Conservation (phyloP, 2,888 invertebrate genomes). For the Tetrapedia diversipes region DNA sequence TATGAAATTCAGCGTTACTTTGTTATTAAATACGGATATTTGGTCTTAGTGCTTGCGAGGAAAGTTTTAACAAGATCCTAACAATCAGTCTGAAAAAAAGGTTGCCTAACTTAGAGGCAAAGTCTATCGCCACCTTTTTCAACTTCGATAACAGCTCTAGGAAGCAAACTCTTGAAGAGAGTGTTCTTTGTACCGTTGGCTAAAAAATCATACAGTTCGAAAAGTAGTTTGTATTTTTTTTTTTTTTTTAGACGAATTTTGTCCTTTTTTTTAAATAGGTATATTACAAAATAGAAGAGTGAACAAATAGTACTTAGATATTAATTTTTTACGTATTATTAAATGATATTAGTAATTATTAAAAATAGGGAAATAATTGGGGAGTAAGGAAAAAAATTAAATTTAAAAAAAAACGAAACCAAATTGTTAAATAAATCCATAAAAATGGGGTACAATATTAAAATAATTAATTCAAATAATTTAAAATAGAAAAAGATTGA, state of each 20-base stretch:
- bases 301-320: too few relatives aligned
- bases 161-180: background rate
- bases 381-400: too few relatives aligned
- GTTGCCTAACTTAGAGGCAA: background rate
- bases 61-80: slow-evolving; percentile 1
- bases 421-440: too few relatives aligned
- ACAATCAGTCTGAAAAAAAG: background rate
- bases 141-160: background rate
- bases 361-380: too few relatives aligned
- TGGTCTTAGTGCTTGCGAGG: background rate
- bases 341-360: too few relatives aligned
- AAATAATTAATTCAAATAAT: too few relatives aligned
- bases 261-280: background rate
- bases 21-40: background rate
- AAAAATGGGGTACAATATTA: too few relatives aligned
- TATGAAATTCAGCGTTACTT: background rate
- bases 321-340: too few relatives aligned
- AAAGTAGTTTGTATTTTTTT: background rate
- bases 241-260: background rate
- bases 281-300: too few relatives aligned
- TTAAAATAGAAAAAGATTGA: too few relatives aligned
- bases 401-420: too few relatives aligned
- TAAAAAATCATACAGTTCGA: background rate
- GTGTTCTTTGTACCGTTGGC: background rate
- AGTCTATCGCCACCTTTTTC: background rate